A percentile compares a stretch with the other conserved stretches of the same genome.
phyloP scores from a whole-genome alignment of 2,797 vertebrate genomes.

The Poeciliopsis turneri region DNA sequence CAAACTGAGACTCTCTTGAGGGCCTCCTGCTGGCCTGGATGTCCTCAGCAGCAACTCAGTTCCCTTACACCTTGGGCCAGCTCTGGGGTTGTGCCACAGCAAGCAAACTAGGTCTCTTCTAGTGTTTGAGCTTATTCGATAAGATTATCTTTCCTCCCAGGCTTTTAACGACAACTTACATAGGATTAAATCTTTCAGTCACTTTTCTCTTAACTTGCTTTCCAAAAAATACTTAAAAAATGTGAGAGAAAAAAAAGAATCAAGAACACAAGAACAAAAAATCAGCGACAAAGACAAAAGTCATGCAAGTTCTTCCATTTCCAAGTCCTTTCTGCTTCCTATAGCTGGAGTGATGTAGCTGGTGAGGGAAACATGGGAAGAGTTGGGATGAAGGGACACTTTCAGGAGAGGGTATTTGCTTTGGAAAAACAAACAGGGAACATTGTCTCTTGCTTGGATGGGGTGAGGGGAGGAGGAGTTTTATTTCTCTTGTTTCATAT shows the following conservation, averaged over 20 bases:
- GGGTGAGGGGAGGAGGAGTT: slow-evolving; percentile 38
- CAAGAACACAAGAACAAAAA: slow-evolving; percentile 72
- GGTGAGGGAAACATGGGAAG: slow-evolving; percentile 52
- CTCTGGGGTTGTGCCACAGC: slow-evolving; percentile 64
- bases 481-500: slow-evolving; percentile 50
- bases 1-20: neutral
- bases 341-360: slow-evolving; percentile 72
- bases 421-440: slow-evolving; percentile 81
- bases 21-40: neutral
- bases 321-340: slow-evolving; percentile 78
- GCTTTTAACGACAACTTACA: slow-evolving; percentile 50
- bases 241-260: slow-evolving; percentile 32
- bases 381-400: slow-evolving; percentile 38
- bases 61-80: neutral
- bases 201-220: slow-evolving; percentile 53
- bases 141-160: slow-evolving; percentile 53
- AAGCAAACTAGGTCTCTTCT: slow-evolving; percentile 70
- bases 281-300: slow-evolving; percentile 72
- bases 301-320: slow-evolving; percentile 82
- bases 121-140: slow-evolving; percentile 63
- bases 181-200: slow-evolving; percentile 28
- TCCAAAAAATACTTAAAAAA: slow-evolving; percentile 54
- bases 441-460: slow-evolving; percentile 78
- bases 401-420: slow-evolving; percentile 51
- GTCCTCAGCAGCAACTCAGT: neutral